Evolutionary conservation across 2,888 invertebrate genomes (phyloP), one percentile per base, ranked within the genome.

Genomic region (Polymixis flavicincta): DNA sequence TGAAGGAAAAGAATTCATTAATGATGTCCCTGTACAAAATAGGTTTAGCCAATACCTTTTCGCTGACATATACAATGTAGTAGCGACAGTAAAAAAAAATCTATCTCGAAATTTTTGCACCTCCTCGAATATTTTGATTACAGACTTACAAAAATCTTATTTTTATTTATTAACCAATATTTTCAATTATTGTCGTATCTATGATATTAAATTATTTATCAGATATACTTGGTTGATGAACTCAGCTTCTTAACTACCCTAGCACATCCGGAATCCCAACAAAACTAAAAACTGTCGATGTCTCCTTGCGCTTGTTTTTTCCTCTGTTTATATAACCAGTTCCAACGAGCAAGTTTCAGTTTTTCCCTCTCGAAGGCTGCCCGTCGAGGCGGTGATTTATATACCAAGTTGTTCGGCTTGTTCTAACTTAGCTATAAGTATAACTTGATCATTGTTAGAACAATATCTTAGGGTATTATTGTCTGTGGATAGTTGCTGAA

Each of bases 371-470:
- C 78, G 77, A 83, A 85, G 82, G 84, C 80, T 84, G 86, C 82
- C 85, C 89, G 89, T 85, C 71, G 84, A 82, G 83, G 61, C 69
- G 68, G 89, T 89, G 90, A 89, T 89, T 89, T 90, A 89, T 89
- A 85, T 71, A 74, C 78, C 78, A 88, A 89, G 88, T 78, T 52
- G 87, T 73, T 52, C 72, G 70, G 42, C 84, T 84, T 82, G 75
- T 67, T 84, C 77, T 76, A 84, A 87, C 65, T 86, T 83, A 50
- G 74, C 78, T 80, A 64, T 85, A 76, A 59, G 55, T 85, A 82
- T 85, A 76, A 77, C 75, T 78, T 74, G 70, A 82, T 83, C 78
- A 78, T 61, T 76, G 82, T 82, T 73, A 76, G 82, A 83, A 81
- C 83, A 83, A 83, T 83, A 81, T 74, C 85, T 71, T n/a, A 59